A percentile compares a stretch with the other conserved stretches of the same genome.
Conservation (phyloP, 2,797 vertebrate genomes). For the Apodemus agrarius region DNA sequence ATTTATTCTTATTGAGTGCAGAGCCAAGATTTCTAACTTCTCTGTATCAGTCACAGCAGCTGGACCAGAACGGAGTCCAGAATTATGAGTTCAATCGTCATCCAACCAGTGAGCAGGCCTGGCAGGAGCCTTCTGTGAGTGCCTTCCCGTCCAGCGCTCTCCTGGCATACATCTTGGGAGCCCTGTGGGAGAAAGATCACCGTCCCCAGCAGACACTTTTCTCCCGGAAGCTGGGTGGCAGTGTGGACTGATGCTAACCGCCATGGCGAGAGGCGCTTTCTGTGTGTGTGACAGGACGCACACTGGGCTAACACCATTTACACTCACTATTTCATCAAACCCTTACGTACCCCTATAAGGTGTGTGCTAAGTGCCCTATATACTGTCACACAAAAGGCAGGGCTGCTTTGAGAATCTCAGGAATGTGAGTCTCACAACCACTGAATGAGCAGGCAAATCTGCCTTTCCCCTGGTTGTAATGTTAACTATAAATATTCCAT, state of each 20-base stretch:
- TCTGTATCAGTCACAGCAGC: neutral
- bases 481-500: neutral
- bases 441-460: neutral
- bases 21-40: neutral
- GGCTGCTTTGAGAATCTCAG: neutral
- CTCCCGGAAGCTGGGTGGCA: neutral
- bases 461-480: neutral
- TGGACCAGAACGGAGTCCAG: neutral
- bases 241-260: too few species aligned
- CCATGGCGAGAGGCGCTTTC: neutral
- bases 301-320: neutral
- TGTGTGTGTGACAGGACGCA: neutral
- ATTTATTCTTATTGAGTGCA: slow-evolving; percentile 2
- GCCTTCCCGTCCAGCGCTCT: neutral
- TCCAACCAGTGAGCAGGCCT: neutral
- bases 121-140: neutral
- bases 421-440: neutral
- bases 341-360: neutral
- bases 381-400: neutral
- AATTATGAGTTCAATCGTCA: neutral
- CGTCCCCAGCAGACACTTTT: rapidly evolving
- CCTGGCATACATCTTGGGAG: neutral
- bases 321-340: neutral
- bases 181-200: neutral
- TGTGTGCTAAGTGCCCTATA: neutral